Percentiles rank a stretch among this genome's conserved stretches.
These are phyloP conservation scores for Idris sp. DNA, from an alignment of 1,140 invertebrate genomes.

Conservation along the genomic window DNA sequence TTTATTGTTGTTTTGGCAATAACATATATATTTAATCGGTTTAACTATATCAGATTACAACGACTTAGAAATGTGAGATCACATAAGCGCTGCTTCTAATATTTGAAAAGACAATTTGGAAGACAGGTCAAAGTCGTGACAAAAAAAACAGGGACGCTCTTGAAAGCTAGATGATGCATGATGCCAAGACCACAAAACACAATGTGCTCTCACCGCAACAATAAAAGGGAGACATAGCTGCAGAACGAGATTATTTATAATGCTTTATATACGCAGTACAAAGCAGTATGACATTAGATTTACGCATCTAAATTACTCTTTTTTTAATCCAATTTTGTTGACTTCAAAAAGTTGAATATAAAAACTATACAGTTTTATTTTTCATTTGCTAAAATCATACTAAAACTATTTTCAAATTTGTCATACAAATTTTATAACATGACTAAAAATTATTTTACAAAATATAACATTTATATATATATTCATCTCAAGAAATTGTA, in stretches of 20 bases:
- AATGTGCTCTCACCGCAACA: constrained; percentile 65
- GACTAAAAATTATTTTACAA: too few relatives aligned
- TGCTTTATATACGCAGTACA: constrained; percentile 12
- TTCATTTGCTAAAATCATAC: too few relatives aligned
- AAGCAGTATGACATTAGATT: too few relatives aligned
- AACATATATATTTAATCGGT: constrained; percentile 33
- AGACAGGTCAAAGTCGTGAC: constrained; percentile 30
- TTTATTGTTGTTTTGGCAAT: constrained; percentile 9
- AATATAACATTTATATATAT: too few relatives aligned
- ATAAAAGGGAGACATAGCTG: constrained; percentile 55
- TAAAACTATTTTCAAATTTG: too few relatives aligned
- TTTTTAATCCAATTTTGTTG: too few relatives aligned
- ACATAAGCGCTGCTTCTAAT: not conserved
- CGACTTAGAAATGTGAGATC: constrained; percentile 21
- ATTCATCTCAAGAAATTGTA: too few relatives aligned
- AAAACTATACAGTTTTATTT: too few relatives aligned
- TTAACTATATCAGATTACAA: constrained; percentile 26
- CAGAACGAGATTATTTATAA: constrained; percentile 56
- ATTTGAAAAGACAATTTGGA: constrained; percentile 32
- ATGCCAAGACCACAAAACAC: constrained; percentile 60
- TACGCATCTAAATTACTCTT: too few relatives aligned
- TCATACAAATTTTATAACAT: too few relatives aligned
- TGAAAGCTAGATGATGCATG: constrained; percentile 54
- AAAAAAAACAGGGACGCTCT: constrained; percentile 48
- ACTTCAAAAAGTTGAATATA: too few relatives aligned